Percentiles rank a stretch among this genome's conserved stretches.
Evolutionary conservation across 1,140 invertebrate genomes (phyloP).

Genomic region (Zeugodacus cucurbitae): DNA sequence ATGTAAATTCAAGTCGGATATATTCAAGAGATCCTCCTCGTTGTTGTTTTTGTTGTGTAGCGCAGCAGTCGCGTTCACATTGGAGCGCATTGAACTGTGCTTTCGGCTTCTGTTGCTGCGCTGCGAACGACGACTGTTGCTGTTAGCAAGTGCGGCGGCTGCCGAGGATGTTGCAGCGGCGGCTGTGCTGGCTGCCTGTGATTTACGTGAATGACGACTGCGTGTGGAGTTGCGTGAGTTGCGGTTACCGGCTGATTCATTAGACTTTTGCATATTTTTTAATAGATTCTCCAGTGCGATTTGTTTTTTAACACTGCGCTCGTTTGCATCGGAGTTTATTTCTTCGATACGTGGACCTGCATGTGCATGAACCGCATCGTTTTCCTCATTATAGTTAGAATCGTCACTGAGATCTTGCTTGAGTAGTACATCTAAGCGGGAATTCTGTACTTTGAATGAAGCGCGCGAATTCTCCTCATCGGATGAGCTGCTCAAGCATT

Average conservation of each 20-base stretch:
- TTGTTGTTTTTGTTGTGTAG: conserved; percentile 1
- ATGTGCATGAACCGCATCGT: conserved; percentile 8
- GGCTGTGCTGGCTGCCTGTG: conserved; percentile 46
- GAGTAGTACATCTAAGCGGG: conserved; percentile 69
- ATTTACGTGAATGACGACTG: conserved; percentile 47
- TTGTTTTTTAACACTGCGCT: conserved; percentile 52
- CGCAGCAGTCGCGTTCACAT: neutral
- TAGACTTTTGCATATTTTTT: conserved; percentile 60
- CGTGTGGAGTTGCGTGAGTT: conserved; percentile 54
- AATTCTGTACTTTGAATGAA: conserved; percentile 68
- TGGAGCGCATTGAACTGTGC: neutral
- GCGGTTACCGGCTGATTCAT: conserved; percentile 52
- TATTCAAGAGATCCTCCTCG: conserved; percentile 44
- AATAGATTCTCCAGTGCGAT: conserved; percentile 57
- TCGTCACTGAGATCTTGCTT: conserved; percentile 68
- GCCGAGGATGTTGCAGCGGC: neutral
- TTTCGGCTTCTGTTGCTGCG: neutral
- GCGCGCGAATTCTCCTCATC: conserved; percentile 69
- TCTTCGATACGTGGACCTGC: conserved; percentile 50
- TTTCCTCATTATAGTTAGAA: conserved; percentile 58
- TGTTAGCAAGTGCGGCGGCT: neutral
- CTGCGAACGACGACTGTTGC: neutral
- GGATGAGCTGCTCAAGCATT: conserved; percentile 67
- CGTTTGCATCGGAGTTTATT: conserved; percentile 38
- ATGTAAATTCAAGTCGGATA: conserved; percentile 53